Evolutionary conservation across 1,140 invertebrate genomes (phyloP), one percentile per base, ranked within the genome.

Genomic region (Caerostris darwini): DNA sequence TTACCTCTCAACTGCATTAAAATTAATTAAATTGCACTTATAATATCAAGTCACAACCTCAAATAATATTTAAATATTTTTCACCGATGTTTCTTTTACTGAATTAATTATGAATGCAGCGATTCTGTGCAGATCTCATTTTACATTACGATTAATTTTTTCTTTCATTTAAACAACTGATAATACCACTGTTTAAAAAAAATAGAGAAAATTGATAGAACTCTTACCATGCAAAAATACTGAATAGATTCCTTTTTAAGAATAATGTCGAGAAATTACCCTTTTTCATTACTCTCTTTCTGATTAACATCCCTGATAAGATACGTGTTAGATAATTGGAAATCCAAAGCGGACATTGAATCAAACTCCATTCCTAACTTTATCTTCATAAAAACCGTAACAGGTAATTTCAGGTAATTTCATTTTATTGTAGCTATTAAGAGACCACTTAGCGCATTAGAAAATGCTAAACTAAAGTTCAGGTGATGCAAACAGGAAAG

Each of bases 351-450:
- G 50, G 53, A 34, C 12, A 14, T n/a, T 7, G n/a, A 67, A n/a
- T 67, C 12, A 54, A 12, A 54, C 7, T 58, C n/a, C 17, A 34
- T 85, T 85, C 50, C 17, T n/a, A 19, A 56, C 54, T 19, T 34
- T 58, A n/a, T 7, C 54, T 6, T 7, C 17, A 56, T 58, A 85
- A 85, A 85, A 85, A 85, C 54, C 14, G 17, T 69, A 10, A 19
- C 57, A n/a, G 56, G 19, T 58, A 58, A 85, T 85, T 85, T 17
- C 14, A 56, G 50, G 57, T 19, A 58, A 88, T 88, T 88, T 50
- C 14, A 53, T 88, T 59, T 90, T 71, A 71, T 71, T 12, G 87
- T 56, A 19, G 12, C 87, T 57, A 90, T 90, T 89, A 90, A 71
- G 64, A 8, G 53, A 67, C 71, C 61, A 54, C 53, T 89, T 89